Conservation (phyloP, 2,888 invertebrate species). For the Hipparchia sbordonii region DNA sequence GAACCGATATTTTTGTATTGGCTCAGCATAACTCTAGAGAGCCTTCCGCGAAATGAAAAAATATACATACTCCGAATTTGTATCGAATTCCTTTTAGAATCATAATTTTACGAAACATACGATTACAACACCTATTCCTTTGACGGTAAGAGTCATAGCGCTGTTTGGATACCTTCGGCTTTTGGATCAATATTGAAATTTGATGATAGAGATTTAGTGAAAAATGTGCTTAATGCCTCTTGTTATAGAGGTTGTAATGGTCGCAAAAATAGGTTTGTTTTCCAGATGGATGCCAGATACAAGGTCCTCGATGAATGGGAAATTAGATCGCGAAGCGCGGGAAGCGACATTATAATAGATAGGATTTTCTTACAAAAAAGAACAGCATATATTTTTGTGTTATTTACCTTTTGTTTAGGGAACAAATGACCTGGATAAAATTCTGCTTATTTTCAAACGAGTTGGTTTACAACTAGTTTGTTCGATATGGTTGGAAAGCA, state of each 20-base stretch:
- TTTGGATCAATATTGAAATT: constrained; percentile 46
- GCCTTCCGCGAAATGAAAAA: constrained; percentile 57
- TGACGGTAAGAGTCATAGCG: constrained; percentile 15
- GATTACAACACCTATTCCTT: constrained; percentile 30
- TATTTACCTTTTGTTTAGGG: constrained; percentile 38
- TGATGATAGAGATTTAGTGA: constrained; percentile 26
- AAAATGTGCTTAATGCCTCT: constrained; percentile 40
- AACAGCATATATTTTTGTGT: constrained; percentile 39
- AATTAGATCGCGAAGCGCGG: constrained; percentile 66
- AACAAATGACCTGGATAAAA: constrained; percentile 35
- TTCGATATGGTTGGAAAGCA: constrained; percentile 4
- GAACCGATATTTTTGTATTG: constrained; percentile 67
- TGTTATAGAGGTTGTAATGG: constrained; percentile 38
- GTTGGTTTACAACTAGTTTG: constrained; percentile 29
- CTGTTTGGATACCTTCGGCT: constrained; percentile 32
- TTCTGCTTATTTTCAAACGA: constrained; percentile 29
- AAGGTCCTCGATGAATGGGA: constrained; percentile 66
- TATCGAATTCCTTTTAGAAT: constrained; percentile 51
- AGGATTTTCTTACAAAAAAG: constrained; percentile 54
- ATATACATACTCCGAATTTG: constrained; percentile 51
- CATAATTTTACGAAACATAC: constrained; percentile 29
- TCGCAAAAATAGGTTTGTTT: constrained; percentile 42
- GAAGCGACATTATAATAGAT: constrained; percentile 66
- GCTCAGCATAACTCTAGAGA: constrained; percentile 50
- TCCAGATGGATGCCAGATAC: constrained; percentile 51